Conservation (phyloP, 2,888 invertebrate genomes). For the Neoitamus cyanurus region DNA sequence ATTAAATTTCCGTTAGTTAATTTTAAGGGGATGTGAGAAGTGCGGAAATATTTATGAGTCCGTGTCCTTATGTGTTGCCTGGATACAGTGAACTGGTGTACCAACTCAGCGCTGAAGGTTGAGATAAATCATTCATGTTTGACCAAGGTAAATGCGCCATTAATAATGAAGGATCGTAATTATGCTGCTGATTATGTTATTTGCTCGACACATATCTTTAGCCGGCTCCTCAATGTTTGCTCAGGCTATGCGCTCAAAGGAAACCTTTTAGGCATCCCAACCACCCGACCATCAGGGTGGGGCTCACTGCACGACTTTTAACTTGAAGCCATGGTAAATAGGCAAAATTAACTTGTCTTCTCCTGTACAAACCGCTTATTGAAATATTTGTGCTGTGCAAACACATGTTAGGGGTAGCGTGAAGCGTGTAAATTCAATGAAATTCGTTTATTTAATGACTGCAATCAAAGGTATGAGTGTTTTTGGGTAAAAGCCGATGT, state of each 20-base stretch:
- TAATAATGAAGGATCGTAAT: conserved; percentile 33
- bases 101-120: neutral
- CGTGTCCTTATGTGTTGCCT: neutral
- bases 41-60: conserved; percentile 14
- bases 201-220: conserved; percentile 27
- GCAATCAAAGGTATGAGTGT: neutral
- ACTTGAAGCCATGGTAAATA: conserved; percentile 21
- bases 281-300: neutral
- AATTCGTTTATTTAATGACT: neutral
- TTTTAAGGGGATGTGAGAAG: conserved; percentile 10
- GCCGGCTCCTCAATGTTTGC: neutral
- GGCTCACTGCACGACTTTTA: neutral
- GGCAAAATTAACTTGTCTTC: conserved; percentile 9
- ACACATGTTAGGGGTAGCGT: neutral
- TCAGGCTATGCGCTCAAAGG: neutral
- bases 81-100: neutral
- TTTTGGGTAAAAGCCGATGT: no score
- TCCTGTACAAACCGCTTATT: neutral
- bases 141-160: conserved; percentile 38
- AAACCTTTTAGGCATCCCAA: neutral
- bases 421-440: neutral
- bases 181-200: conserved; percentile 39
- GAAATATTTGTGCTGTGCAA: neutral
- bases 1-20: conserved; percentile 34
- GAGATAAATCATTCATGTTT: conserved; percentile 33